Evolutionary conservation across 2,797 vertebrate species (phyloP).

Genomic region (Smutsia gigantea): DNA sequence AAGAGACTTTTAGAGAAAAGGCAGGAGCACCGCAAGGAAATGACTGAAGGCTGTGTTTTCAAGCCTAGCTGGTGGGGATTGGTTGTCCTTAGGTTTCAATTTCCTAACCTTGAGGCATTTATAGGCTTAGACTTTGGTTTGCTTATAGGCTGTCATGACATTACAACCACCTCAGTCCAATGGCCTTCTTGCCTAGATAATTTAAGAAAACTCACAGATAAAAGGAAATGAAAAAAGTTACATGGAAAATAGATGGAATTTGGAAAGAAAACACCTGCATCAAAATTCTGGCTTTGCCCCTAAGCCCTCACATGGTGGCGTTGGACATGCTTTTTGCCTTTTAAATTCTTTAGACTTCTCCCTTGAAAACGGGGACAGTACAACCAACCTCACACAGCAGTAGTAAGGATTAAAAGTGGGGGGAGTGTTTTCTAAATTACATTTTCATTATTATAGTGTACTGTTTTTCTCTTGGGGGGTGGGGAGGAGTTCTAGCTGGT

Average conservation of each 20-base stretch:
- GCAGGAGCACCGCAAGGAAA: not conserved
- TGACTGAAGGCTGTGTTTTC: not conserved
- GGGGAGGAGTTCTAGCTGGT: not conserved
- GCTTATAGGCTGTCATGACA: too few species aligned
- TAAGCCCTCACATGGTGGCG: not conserved
- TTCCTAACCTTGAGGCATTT: not conserved
- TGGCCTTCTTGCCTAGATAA: not conserved
- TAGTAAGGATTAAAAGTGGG: not conserved
- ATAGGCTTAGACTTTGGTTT: not conserved
- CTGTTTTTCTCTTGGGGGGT: not conserved
- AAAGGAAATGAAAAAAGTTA: not conserved
- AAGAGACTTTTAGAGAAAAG: not conserved
- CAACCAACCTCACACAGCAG: not conserved
- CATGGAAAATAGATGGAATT: not conserved
- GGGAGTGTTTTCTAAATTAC: not conserved
- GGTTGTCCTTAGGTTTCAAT: not conserved
- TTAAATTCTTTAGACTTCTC: not conserved
- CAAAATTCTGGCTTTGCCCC: not conserved
- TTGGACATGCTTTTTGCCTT: not conserved
- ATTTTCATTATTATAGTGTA: not conserved
- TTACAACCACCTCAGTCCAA: not conserved
- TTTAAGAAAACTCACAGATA: not conserved
- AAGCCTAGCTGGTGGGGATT: not conserved
- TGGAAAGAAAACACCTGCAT: not conserved
- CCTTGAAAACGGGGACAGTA: not conserved